Evolutionary conservation across 2,888 invertebrate genomes (phyloP), one percentile per base, ranked within the genome.

Genomic region (Capitulum mitella): DNA sequence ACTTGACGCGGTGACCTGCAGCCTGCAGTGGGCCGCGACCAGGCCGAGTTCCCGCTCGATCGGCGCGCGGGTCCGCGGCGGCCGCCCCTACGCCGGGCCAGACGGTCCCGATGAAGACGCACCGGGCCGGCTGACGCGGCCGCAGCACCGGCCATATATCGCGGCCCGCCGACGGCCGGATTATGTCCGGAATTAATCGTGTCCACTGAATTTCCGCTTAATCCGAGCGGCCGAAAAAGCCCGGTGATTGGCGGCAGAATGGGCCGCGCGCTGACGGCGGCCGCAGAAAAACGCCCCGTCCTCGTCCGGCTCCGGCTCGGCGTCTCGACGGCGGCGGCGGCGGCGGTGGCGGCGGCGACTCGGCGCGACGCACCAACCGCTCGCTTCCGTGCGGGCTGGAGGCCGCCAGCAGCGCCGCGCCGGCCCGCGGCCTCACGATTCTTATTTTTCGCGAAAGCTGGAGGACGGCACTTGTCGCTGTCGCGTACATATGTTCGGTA

Each of bases 161-260:
- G 19, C 64, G 34, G 34, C 6, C 3, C 64, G 5, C 19, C 29
- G 64, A 34, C 64, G 64, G 64, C 34, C 64, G 64, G 64, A 64
- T 64, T 64, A 64, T 64, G 19, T 64, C 64, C 70, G 26, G 70
- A 37, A 70, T 70, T 70, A 70, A 70, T 40, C 12, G 70, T 40
- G 37, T 70, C 70, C 40, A 40, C 70, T 40, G 37, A n/a, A 12
- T 40, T 40, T 40, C 40, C 40, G 70, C 26, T 40, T 70, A 70
- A 70, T 70, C 37, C 40, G 26, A 19, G 37, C 14, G 5, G 8
- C 37, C 8, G 37, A 70, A 70, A 70, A 70, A 70, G 40, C 26
- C 26, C 37, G 26, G 26, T 70, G 70, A 70, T 29, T 70, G 70
- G 70, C 70, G 40, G 70, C 40, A 40, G 70, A 70, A 70, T 70